Evolutionary conservation across 2,113 vertebrate species (phyloP).

Genomic region (Vulpes vulpes): DNA sequence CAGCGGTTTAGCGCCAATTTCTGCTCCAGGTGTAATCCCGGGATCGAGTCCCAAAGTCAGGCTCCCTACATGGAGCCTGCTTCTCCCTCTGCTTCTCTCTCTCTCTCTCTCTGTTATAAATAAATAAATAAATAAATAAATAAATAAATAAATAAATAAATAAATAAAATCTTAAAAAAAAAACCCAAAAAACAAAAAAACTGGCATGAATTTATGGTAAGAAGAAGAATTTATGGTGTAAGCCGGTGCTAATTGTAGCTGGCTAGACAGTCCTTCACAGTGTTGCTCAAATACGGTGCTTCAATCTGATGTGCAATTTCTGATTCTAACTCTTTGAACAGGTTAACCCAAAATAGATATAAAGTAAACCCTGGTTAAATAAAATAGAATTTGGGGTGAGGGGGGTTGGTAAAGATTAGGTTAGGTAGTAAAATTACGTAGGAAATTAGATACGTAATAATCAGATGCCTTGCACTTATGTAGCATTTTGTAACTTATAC

Average conservation of each 20-base stretch:
- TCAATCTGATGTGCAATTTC: neutral
- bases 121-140: no score
- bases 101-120: no score
- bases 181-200: neutral
- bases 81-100: no score
- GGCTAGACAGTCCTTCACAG: neutral
- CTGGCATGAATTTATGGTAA: neutral
- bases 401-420: neutral
- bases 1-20: no score
- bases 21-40: no score
- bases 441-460: slow-evolving; percentile 8
- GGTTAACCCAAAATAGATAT: neutral
- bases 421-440: slow-evolving; percentile 7
- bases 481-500: neutral
- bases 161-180: no score
- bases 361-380: slow-evolving; percentile 1
- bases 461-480: slow-evolving; percentile 4
- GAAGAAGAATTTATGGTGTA: slow-evolving; percentile 19
- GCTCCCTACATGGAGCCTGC: no score
- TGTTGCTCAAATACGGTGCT: slow-evolving; percentile 25
- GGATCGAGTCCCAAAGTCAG: no score
- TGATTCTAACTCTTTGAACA: slow-evolving; percentile 41
- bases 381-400: neutral
- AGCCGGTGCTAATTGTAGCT: neutral
- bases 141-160: no score